These are phyloP conservation scores for Graphium colonna DNA, from an alignment of 2,888 invertebrate species.

Conservation along the genomic window DNA sequence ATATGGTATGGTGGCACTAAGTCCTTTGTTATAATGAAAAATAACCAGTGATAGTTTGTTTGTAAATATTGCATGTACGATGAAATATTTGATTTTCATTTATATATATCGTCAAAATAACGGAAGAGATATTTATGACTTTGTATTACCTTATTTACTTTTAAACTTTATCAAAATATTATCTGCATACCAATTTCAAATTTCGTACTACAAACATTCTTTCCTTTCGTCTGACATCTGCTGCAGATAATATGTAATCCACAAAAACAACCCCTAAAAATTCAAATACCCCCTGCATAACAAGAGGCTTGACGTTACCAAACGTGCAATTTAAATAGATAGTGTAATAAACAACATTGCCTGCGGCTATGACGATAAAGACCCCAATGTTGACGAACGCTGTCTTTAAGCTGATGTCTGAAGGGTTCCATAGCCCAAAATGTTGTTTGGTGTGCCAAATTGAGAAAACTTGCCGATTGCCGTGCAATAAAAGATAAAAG, in stretches of 20 bases:
- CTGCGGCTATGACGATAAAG: constrained; percentile 10
- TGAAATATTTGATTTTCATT: no score
- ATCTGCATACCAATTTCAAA: no score
- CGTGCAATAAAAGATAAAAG: background rate
- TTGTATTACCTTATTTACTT: no score
- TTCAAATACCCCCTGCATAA: background rate
- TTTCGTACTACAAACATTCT: background rate
- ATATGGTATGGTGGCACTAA: no score
- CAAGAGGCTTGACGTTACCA: background rate
- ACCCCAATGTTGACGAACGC: constrained; percentile 6
- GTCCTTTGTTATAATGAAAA: no score
- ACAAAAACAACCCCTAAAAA: background rate
- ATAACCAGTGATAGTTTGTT: no score
- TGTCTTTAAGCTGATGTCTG: constrained; percentile 5
- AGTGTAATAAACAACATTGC: constrained; percentile 6
- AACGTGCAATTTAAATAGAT: constrained; percentile 1
- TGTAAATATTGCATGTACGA: no score
- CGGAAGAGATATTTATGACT: no score
- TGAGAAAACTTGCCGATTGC: background rate
- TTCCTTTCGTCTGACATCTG: background rate
- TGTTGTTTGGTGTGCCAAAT: background rate
- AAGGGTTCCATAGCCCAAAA: background rate
- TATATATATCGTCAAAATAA: no score
- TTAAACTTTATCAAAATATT: no score
- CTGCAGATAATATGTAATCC: background rate